Evolutionary conservation across 2,113 vertebrate species (phyloP), one percentile per base, ranked within the genome.

Genomic region (Siphamia tubifer): DNA sequence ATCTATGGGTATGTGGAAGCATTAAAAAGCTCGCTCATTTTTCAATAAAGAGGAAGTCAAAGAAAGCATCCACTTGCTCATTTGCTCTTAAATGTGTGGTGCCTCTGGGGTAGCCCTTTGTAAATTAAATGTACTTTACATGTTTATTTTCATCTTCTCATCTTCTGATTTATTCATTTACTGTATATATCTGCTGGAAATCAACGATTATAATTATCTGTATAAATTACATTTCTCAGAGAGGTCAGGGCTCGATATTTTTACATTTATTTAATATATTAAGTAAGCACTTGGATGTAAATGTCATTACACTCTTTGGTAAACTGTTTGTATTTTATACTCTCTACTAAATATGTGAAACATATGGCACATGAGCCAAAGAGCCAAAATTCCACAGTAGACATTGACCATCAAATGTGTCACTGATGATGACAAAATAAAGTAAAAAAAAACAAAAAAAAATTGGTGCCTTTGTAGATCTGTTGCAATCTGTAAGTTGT

Each of bases 161-260:
- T 30, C 11, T 67, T 23, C 28, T 63, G 51, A 21, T 48, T 57
- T 40, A 68, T 53, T 36, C 4, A 52, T 58, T 47, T 56, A 69
- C 66, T 56, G n/a, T n/a, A n/a, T n/a, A n/a, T 61, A 32, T 39
- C 36, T 44, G 12, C 19, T 45, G 15, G 44, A 51, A 25, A 39
- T 35, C 8, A 20, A 21, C 45, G 20, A 23, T 25, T 17, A n/a
- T 71, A 64, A 74, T 74, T 51, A 28, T 40, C 3, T 35, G 57
- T 3, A 28, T 17, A 16, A 36, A 1, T 32, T 73, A 20, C 24
- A 38, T 60, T 54, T 49, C 42, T 36, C 53, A 55, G 27, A 23
- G 47, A 36, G 8, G 20, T 48, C 8, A 15, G 54, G 13, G 36
- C 8, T 35, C n/a, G n/a, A 38, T 35, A 64, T 52, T 43, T 8